These are phyloP conservation scores for Zenarchopterus dispar DNA, from an alignment of 2,797 vertebrate species.

Conservation along the genomic window DNA sequence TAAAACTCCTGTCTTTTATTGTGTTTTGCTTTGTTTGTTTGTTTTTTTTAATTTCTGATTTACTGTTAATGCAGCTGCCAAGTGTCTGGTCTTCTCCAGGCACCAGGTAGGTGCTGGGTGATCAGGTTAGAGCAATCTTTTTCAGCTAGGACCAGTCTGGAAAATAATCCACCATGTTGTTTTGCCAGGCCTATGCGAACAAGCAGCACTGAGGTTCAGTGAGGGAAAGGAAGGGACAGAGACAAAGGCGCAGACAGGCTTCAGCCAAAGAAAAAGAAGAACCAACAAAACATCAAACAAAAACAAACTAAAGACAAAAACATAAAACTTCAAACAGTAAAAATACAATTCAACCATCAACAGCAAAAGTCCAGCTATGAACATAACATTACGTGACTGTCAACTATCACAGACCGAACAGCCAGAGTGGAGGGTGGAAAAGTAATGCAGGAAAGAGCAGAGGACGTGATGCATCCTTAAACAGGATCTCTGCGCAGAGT, in stretches of 20 bases:
- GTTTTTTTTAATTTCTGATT: conserved; percentile 47
- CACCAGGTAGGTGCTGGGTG: conserved; percentile 33
- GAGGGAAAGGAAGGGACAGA: conserved; percentile 30
- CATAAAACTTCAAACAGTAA: conserved; percentile 64
- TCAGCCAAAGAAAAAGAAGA: conserved; percentile 49
- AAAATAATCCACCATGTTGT: conserved; percentile 36
- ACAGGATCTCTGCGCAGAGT: conserved; percentile 45
- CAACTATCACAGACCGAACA: conserved; percentile 68
- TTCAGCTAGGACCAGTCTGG: conserved; percentile 26
- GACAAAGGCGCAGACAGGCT: conserved; percentile 69
- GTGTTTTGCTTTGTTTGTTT: conserved; percentile 61
- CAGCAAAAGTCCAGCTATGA: conserved; percentile 79
- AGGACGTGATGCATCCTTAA: conserved; percentile 52
- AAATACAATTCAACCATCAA: conserved; percentile 75
- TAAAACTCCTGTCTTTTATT: conserved; percentile 39
- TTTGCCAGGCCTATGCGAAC: conserved; percentile 44
- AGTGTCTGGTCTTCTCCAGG: conserved; percentile 37
- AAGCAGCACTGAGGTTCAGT: conserved; percentile 56
- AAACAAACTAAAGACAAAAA: conserved; percentile 60
- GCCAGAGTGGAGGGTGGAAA: conserved; percentile 35
- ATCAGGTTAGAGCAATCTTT: conserved; percentile 10
- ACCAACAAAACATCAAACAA: conserved; percentile 29
- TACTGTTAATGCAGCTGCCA: conserved; percentile 31
- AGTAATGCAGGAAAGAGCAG: conserved; percentile 44
- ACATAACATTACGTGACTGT: conserved; percentile 69